Base-by-base conservation (phyloP, 2,888 invertebrate genomes). In the Catocala sponsa region DNA sequence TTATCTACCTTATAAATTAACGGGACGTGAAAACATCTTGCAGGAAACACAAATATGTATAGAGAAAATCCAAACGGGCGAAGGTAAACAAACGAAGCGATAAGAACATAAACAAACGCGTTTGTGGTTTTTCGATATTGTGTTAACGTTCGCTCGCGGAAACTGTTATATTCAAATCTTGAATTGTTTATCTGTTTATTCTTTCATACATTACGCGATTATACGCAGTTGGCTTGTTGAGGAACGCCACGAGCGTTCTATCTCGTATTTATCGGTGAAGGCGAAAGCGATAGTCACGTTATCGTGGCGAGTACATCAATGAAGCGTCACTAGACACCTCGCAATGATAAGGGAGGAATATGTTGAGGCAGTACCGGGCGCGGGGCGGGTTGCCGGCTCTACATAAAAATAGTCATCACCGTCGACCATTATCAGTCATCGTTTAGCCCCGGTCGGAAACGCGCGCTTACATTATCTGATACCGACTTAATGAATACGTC, bases 351-450 rank as follows among this genome's bases (percentile, higher is more conserved):
- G 72, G 66, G 63, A 68, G 65, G 60, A 52, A 15, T 43, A 11
- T 58, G 49, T 59, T 58, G 64, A 59, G 68, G 72, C 61, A 68
- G 58, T 55, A 12, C 51, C 51, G 49, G 56, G 58, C 62, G 49
- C 52, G 49, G 55, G 71, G 76, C 65, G 78, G 66, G 72, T 51
- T 62, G 44, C 57, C 67, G 41, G 54, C 56, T 38, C 62, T 55
- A 66, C 72, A 78, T 78, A 77, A 77, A 75, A 75, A 73, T 73
- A 75, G 63, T 72, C 60, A 71, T 70, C 76, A 70, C 51, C 62
- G 48, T 55, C 47, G 43, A 58, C 52, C 51, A 70, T 52, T 68
- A 75, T 67, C 76, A 77, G 71, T 77, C 66, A 78, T 58, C 69
- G 72, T 38, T 69, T 59, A 71, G 63, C 72, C 63, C 42, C 46